Base-by-base conservation (phyloP, 2,888 invertebrate species). In the Bimastos eiseni region DNA sequence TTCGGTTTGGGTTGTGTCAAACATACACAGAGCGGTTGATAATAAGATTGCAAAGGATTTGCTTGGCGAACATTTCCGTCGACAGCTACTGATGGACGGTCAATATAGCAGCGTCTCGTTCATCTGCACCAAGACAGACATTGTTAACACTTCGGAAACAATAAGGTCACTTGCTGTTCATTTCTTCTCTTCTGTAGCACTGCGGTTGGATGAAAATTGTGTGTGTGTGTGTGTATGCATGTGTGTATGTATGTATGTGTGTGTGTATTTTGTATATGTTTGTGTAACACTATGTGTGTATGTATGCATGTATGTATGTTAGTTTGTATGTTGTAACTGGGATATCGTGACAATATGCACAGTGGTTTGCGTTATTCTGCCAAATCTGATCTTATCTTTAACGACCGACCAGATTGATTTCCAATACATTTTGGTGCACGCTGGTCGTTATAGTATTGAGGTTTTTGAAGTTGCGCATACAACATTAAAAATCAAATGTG, bases 41-140 rank as follows among this genome's bases (percentile, higher is more conserved):
- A 92, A 93, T 89, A 93, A 93, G 89, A 94, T 93, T 0, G 93
- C 93, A 33, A 93, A 93, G 91, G 93, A 93, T 24, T 89, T 93
- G 37, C 92, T 93, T 3, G 93, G 93, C 17, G 93, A 93, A 90
- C 93, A 93, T 90, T 93, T 94, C 91, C 92, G 93, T 17, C 93
- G 94, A 15, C 94, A 94, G 92, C 92, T 94, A 36, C 92, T 93
- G 34, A 94, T 94, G 94, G 94, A 94, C 89, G 93, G 93, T 17
- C 93, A 93, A 90, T 93, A 93, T 90, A 93, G 93, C 37, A 93
- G 92, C 89, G 91, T 94, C 5, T 93, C 93, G 38, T 93, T 94
- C 90, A 92, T 94, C 83, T 94, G 94, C 90, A 93, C 94, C 33
- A 93, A 93, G 91, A 93, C 93, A 19, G 94, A 94, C 91, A 36